Evolutionary conservation across 2,113 vertebrate genomes (phyloP), one percentile per base, ranked within the genome.

Genomic region (Brachyhypopomus occidentalis): DNA sequence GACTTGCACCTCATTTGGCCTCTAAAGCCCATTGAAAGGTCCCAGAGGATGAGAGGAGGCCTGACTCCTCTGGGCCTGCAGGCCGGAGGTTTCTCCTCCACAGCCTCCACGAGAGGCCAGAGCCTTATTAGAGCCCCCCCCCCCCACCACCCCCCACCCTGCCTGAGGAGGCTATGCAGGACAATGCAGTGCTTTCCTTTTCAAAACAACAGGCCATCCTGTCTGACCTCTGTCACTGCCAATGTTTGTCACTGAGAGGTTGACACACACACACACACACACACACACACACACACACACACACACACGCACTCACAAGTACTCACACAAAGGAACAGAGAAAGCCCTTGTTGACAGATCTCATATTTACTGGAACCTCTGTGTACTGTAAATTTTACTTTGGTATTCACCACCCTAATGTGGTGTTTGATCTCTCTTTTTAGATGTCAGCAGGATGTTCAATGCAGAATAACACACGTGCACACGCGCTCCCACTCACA

Each of bases 1-100:
- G 94, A 94, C 92, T 94, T 95, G 92, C 87, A 94, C 93, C 89
- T 95, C 92, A 94, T 95, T 96, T 95, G 94, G 91, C 92, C 93
- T 93, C 90, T 94, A 93, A 95, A 94, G 87, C 91, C 88, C 84
- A 88, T 88, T 94, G 94, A 95, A 92, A 91, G 89, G 87, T 92
- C 93, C 94, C 91, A 85, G 83, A 92, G 93, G 94, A 91, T 85
- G 87, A 87, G 55, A 88, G 55, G 85, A 89, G 88, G 62, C 38
- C 12, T 2, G 45, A 5, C 45, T 52, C 45, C 45, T 52, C 8
- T 52, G 45, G 45, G 9, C 45, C 45, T 84, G 71, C 78, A 86
- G 58, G 86, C 83, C 17, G 66, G 60, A 74, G 84, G 84, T 74
- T 87, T 34, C 81, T 87, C 36, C 84, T 80, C 62, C 88, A 86